Conservation (phyloP, 2,797 vertebrate species). For the Phoeniculus purpureus region DNA sequence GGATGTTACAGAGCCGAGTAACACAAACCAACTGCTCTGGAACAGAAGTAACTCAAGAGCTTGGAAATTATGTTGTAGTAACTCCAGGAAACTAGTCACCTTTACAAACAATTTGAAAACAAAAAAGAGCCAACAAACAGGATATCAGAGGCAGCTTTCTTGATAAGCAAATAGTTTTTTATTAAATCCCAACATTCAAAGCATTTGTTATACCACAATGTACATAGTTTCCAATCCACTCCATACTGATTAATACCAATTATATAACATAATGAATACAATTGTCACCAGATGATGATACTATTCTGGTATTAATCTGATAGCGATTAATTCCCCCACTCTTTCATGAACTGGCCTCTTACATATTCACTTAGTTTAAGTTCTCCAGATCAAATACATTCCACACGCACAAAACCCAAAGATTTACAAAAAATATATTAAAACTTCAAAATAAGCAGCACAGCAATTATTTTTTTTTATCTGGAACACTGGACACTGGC, state of each 20-base stretch:
- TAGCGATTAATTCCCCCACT: neutral
- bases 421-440: neutral
- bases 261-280: constrained; percentile 16
- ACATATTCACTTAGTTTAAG: neutral
- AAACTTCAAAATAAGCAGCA: constrained; percentile 44
- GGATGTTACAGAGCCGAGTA: neutral
- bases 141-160: neutral
- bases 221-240: neutral
- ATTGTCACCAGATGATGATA: neutral
- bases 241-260: neutral
- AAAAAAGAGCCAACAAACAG: neutral
- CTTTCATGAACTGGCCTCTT: neutral
- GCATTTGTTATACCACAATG: constrained; percentile 5
- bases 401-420: neutral
- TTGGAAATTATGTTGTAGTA: neutral
- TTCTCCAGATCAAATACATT: constrained; percentile 24
- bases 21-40: neutral
- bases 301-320: neutral
- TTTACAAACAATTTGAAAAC: neutral
- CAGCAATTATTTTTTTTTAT: neutral
- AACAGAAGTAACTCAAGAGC: neutral
- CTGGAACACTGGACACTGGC: neutral
- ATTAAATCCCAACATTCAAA: constrained; percentile 52
- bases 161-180: constrained; percentile 48
- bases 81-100: neutral